phyloP scores from a whole-genome alignment of 2,888 invertebrate genomes.

The Byasa hedistus region DNA sequence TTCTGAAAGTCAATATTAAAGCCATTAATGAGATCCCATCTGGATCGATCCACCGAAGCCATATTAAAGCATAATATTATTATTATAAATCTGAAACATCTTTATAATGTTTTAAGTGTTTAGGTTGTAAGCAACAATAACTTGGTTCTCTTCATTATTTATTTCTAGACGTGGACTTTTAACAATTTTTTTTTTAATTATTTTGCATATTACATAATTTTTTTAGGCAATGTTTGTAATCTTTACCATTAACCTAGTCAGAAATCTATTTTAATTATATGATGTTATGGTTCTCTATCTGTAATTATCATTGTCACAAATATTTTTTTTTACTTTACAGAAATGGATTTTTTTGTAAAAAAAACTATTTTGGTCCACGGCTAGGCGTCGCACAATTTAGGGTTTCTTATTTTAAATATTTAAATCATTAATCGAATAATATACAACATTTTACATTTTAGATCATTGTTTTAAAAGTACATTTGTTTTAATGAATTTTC shows the following conservation, averaged over 20 bases:
- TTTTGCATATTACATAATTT: neutral
- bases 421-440: neutral
- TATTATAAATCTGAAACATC: neutral
- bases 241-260: constrained; percentile 1
- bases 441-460: neutral
- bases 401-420: neutral
- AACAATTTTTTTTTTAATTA: neutral
- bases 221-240: neutral
- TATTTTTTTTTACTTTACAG: neutral
- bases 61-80: constrained; percentile 3
- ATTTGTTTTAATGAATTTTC: constrained; percentile 12
- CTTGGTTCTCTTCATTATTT: neutral
- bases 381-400: constrained; percentile 6
- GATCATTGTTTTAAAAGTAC: neutral
- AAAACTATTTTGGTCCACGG: neutral
- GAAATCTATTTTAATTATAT: neutral
- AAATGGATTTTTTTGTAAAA: neutral
- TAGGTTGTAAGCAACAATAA: neutral
- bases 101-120: neutral
- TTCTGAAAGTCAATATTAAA: neutral
- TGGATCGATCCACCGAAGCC: neutral
- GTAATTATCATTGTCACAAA: neutral
- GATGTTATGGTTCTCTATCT: neutral
- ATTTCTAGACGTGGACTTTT: constrained; percentile 6
- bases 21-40: constrained; percentile 1